Evolutionary conservation across 2,888 invertebrate genomes (phyloP).

Genomic region (Hirtodrosophila trivittata): DNA sequence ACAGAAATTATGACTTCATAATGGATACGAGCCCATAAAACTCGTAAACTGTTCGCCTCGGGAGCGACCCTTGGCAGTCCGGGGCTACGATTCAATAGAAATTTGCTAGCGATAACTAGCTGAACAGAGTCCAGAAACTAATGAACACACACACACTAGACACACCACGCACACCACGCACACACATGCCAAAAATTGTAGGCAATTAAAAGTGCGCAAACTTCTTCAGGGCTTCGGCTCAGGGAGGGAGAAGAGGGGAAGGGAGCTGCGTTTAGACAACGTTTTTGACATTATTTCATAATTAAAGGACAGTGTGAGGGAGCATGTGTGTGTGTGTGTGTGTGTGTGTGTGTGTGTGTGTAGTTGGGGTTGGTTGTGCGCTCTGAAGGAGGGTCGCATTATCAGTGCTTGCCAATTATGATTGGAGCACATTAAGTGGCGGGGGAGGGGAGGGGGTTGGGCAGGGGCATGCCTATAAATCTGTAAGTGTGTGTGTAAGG

Average conservation of each 20-base stretch:
- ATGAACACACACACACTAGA: constrained; percentile 16
- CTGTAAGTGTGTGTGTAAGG: constrained; percentile 14
- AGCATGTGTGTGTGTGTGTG: background rate
- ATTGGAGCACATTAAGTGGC: constrained; percentile 47
- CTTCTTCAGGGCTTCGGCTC: constrained; percentile 26
- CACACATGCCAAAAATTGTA: constrained; percentile 40
- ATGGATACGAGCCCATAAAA: constrained; percentile 41
- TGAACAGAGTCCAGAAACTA: constrained; percentile 28
- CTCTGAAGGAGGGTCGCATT: constrained; percentile 51
- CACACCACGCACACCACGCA: constrained; percentile 19
- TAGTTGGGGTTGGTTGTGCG: background rate
- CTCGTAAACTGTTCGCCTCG: constrained; percentile 16
- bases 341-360: background rate
- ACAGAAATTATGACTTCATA: constrained; percentile 77
- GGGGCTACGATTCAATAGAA: constrained; percentile 50
- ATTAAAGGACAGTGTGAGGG: constrained; percentile 39
- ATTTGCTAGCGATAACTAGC: constrained; percentile 50
- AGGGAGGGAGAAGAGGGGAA: background rate
- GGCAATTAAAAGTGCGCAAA: constrained; percentile 65
- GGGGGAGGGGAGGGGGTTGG: background rate
- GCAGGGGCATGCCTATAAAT: constrained; percentile 15
- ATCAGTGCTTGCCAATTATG: constrained; percentile 77
- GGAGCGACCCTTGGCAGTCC: constrained; percentile 15
- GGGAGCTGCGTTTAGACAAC: constrained; percentile 12
- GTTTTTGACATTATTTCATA: constrained; percentile 70